These are phyloP conservation scores for Hypsibius dujardini DNA, from an alignment of 1,140 invertebrate species.

Conservation along the genomic window DNA sequence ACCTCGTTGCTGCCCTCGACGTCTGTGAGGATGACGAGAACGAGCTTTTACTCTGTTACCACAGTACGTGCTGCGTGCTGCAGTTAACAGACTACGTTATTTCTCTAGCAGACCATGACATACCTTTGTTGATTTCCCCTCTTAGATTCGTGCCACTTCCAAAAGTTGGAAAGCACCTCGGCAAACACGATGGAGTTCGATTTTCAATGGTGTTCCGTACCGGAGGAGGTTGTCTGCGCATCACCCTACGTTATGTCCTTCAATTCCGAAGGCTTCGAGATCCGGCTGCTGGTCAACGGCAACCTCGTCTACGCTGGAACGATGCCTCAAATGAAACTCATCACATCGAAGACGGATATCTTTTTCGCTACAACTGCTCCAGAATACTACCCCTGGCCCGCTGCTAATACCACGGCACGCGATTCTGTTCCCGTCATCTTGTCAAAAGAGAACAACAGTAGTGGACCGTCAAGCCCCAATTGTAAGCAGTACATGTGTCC, in stretches of 20 bases:
- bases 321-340: constrained; percentile 57
- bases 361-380: constrained; percentile 54
- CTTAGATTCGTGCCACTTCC: constrained; percentile 66
- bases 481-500: constrained; percentile 30
- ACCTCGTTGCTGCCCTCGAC: constrained; percentile 56
- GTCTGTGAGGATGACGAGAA: constrained; percentile 67
- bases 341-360: constrained; percentile 49
- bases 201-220: constrained; percentile 71
- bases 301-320: constrained; percentile 62
- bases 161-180: constrained; percentile 46
- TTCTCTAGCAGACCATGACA: no score
- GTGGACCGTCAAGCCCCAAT: constrained; percentile 39
- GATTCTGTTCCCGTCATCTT: constrained; percentile 7
- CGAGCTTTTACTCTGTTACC: constrained; percentile 62
- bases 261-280: constrained; percentile 63
- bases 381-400: constrained; percentile 37
- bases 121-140: no score
- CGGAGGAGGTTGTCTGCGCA: constrained; percentile 59
- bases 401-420: background rate
- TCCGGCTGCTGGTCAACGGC: constrained; percentile 65
- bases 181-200: constrained; percentile 52
- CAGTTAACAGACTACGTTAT: no score
- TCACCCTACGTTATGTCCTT: constrained; percentile 75
- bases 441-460: constrained; percentile 6
- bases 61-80: constrained; percentile 44